Percentiles rank a stretch among this genome's conserved stretches.
Evolutionary conservation across 2,113 vertebrate species (phyloP).

Genomic region (Paramisgurnus dabryanus): DNA sequence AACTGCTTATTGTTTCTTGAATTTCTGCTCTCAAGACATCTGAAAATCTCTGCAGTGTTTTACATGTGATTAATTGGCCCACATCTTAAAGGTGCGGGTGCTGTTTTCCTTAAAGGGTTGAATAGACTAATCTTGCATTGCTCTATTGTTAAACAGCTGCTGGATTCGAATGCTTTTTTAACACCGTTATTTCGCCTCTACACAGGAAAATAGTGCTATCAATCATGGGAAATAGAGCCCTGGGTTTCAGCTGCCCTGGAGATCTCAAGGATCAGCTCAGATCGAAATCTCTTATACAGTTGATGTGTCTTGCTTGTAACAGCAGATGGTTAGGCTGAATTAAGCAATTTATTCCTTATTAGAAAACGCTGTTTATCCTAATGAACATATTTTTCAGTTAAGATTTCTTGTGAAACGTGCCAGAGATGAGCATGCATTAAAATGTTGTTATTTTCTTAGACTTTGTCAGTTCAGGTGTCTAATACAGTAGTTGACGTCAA

Average conservation of each 20-base stretch:
- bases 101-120: conserved; percentile 11
- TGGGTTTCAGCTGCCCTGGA: not conserved
- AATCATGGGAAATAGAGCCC: conserved; percentile 36
- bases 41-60: not conserved
- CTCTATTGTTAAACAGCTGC: conserved; percentile 6
- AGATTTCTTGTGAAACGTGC: not conserved
- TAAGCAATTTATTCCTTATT: not conserved
- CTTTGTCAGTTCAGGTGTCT: not conserved
- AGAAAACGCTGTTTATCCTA: not conserved
- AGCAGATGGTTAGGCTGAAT: conserved; percentile 15
- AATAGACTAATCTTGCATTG: not conserved
- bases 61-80: conserved; percentile 18
- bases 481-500: too few relatives aligned
- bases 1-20: not conserved
- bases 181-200: not conserved
- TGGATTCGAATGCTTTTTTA: conserved; percentile 29
- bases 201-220: conserved; percentile 34
- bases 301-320: conserved; percentile 12
- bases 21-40: not conserved
- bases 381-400: not conserved
- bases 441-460: not conserved
- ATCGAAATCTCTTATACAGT: conserved; percentile 30
- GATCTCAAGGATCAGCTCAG: conserved; percentile 35
- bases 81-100: conserved; percentile 8
- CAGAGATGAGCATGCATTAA: not conserved